These are phyloP conservation scores for Elymnias hypermnestra DNA, from an alignment of 1,140 invertebrate genomes.

Conservation along the genomic window DNA sequence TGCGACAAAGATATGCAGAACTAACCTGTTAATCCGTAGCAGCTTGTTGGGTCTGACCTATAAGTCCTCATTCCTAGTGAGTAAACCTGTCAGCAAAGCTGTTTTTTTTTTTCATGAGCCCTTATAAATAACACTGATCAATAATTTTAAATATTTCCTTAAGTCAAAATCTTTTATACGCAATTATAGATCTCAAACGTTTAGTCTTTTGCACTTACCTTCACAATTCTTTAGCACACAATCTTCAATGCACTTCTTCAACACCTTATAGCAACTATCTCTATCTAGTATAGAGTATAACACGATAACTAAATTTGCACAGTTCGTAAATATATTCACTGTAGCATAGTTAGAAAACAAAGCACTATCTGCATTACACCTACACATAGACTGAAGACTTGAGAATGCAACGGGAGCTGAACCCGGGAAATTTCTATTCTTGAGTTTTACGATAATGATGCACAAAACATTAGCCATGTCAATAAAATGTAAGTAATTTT, in stretches of 20 bases:
- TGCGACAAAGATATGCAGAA: no score
- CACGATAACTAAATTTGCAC: slow-evolving; percentile 54
- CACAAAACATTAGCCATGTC: slow-evolving; percentile 7
- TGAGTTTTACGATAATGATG: slow-evolving; percentile 33
- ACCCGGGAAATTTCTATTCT: slow-evolving; percentile 23
- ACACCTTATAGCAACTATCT: slow-evolving; percentile 57
- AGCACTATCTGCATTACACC: slow-evolving; percentile 53
- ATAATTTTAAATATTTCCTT: background rate
- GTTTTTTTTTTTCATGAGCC: no score
- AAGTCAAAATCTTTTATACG: background rate
- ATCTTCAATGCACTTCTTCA: slow-evolving; percentile 61
- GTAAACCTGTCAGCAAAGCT: no score
- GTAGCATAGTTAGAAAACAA: slow-evolving; percentile 54
- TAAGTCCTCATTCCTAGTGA: no score
- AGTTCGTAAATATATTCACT: slow-evolving; percentile 52
- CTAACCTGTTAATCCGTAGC: no score
- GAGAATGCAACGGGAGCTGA: slow-evolving; percentile 23
- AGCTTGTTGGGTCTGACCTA: no score
- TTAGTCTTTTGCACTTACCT: slow-evolving; percentile 61
- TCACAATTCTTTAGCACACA: slow-evolving; percentile 58
- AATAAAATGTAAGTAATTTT: slow-evolving; percentile 16
- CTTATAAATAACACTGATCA: no score
- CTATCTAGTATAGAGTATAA: slow-evolving; percentile 66
- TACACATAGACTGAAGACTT: slow-evolving; percentile 52
- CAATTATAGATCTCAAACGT: slow-evolving; percentile 55